Base-by-base conservation (phyloP, 2,113 vertebrate species). In the Poicephalus gulielmi region DNA sequence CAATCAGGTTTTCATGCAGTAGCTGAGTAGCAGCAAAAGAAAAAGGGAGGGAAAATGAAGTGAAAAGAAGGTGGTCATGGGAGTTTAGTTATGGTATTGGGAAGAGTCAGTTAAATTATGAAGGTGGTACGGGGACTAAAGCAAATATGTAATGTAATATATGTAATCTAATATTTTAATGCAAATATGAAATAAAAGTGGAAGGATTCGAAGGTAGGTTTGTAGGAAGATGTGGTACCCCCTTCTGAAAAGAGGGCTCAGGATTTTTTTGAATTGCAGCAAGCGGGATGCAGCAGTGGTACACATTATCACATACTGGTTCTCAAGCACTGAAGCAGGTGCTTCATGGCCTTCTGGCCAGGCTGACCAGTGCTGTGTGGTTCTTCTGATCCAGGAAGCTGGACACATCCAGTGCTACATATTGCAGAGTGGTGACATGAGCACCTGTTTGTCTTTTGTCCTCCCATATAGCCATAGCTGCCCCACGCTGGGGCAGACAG, bases 1-100 rank as follows among this genome's bases (percentile, higher is more conserved):
- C 68, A 44, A 0, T 4, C 1, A 4, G 39, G 28, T 88, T 75
- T 75, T 70, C 41, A 23, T 25, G 33, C 1, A 5, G 18, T 12
- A 86, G 46, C 17, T 88, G 76, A 81, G 52, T 0, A 69, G 7
- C 24, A 77, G 30, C 1, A 30, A 53, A 80, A 66, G 10, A 6
- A 33, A 67, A 66, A 55, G 1, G 4, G 17, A 35, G 39, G 9
- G 10, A 83, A 53, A 94, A 50, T 2, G 0, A 80, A 28, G 8
- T 17, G n/a, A 77, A 27, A 46, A 66, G 11, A 4, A 23, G 17
- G 11, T 70, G 41, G 28, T 25, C 20, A 0, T 28, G 28, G 8
- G 37, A 70, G n/a, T n/a, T 86, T 1, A 1, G 27, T 33, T 30
- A 6, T 0, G 0, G 6, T 23, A 1, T 7, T 20, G 17, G 49